These are phyloP conservation scores for Buceros bicornis DNA, from an alignment of 2,797 vertebrate species.

Conservation along the genomic window DNA sequence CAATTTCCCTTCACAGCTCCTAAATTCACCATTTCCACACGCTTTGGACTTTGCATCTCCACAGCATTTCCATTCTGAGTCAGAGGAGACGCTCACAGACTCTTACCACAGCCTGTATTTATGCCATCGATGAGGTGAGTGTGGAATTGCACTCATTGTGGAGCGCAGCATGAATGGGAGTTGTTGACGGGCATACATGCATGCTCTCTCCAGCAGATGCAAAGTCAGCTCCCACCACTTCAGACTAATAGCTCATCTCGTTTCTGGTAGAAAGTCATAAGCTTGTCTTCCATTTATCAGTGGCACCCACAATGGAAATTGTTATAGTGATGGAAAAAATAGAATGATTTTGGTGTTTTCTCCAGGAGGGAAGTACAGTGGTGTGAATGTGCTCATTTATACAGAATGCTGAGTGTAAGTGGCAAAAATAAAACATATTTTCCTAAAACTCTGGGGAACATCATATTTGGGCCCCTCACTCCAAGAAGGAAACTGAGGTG, in stretches of 20 bases:
- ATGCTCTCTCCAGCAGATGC: not conserved
- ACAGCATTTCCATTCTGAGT: not conserved
- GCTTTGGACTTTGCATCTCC: not conserved
- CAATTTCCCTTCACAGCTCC: constrained; percentile 20
- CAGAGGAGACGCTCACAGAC: fast-evolving
- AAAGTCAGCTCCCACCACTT: not conserved
- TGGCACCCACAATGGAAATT: not conserved
- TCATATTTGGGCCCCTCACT: not conserved
- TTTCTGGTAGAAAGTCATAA: not conserved
- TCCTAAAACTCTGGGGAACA: not conserved
- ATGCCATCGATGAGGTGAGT: not conserved
- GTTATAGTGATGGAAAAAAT: not conserved
- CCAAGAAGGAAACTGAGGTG: too few species aligned
- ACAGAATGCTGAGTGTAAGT: not conserved
- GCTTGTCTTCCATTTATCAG: not conserved
- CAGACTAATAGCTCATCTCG: not conserved
- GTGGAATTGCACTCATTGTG: not conserved
- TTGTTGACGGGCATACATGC: not conserved
- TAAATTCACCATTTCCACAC: not conserved
- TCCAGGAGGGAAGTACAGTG: not conserved
- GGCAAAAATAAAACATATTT: not conserved
- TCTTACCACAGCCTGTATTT: not conserved
- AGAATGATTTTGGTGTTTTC: not conserved
- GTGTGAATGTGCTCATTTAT: not conserved
- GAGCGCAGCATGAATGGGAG: not conserved